These are phyloP conservation scores for Crepidodera aurea DNA, from an alignment of 2,888 invertebrate genomes.

Conservation along the genomic window DNA sequence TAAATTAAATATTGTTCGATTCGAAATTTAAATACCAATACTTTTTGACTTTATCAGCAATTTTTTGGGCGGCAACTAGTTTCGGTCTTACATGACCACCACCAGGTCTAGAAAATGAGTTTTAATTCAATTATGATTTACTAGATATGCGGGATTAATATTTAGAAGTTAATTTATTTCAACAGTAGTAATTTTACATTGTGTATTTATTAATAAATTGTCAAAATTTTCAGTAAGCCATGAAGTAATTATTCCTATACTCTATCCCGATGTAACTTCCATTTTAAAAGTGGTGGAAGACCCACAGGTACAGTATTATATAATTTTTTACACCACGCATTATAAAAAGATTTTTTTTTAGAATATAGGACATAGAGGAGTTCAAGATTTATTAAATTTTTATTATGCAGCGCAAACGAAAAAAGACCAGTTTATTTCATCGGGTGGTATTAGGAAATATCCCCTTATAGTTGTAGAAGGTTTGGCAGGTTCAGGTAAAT, in stretches of 20 bases:
- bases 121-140: too few relatives aligned
- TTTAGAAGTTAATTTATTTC: background rate
- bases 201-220: background rate
- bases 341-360: background rate
- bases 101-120: too few relatives aligned
- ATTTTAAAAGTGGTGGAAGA: conserved; percentile 3
- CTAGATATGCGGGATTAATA: background rate
- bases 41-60: too few relatives aligned
- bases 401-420: conserved; percentile 45
- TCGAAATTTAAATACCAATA: too few relatives aligned
- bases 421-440: conserved; percentile 24
- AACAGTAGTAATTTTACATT: too few relatives aligned
- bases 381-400: conserved; percentile 41
- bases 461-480: conserved; percentile 63
- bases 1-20: too few relatives aligned
- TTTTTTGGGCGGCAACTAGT: too few relatives aligned
- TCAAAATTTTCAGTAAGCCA: background rate
- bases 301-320: conserved; percentile 1
- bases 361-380: background rate
- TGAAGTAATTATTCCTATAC: conserved; percentile 2
- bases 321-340: background rate
- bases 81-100: too few relatives aligned
- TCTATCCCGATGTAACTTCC: background rate
- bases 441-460: conserved; percentile 46
- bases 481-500: conserved; percentile 61